phyloP scores from a whole-genome alignment of 1,140 invertebrate genomes.

The Listronotus bonariensis region DNA sequence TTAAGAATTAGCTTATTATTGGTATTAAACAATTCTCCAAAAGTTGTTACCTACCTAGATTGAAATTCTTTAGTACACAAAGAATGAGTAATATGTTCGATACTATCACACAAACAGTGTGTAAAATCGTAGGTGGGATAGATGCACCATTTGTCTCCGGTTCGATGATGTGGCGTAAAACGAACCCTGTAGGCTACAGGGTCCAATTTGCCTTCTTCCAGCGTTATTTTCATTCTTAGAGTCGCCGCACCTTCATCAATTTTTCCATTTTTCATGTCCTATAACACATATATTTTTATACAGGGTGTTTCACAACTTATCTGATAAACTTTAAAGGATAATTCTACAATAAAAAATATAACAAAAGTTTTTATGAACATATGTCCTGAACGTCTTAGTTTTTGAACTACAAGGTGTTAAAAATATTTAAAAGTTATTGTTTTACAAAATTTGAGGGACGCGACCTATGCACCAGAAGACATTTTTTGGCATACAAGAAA shows the following conservation, averaged over 20 bases:
- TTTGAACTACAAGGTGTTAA: too few relatives aligned
- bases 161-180: conserved; percentile 90
- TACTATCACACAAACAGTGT: conserved; percentile 97
- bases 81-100: conserved; percentile 98
- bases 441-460: too few relatives aligned
- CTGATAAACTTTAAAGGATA: too few relatives aligned
- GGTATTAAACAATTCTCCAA: not conserved
- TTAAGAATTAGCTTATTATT: too few relatives aligned
- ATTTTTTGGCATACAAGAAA: too few relatives aligned
- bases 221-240: conserved; percentile 91
- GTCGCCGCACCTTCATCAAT: conserved; percentile 96
- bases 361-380: too few relatives aligned
- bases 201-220: conserved; percentile 98
- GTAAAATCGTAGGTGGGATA: conserved; percentile 99
- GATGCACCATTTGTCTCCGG: conserved; percentile 95
- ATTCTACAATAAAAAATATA: too few relatives aligned
- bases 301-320: too few relatives aligned
- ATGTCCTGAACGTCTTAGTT: too few relatives aligned
- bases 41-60: conserved; percentile 63
- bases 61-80: conserved; percentile 99
- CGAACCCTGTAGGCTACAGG: conserved; percentile 98
- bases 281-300: too few relatives aligned
- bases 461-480: too few relatives aligned
- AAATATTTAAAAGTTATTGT: too few relatives aligned
- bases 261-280: conserved; percentile 97